These are phyloP conservation scores for Gonioctena quinquepunctata DNA, from an alignment of 1,140 invertebrate species.

Conservation along the genomic window DNA sequence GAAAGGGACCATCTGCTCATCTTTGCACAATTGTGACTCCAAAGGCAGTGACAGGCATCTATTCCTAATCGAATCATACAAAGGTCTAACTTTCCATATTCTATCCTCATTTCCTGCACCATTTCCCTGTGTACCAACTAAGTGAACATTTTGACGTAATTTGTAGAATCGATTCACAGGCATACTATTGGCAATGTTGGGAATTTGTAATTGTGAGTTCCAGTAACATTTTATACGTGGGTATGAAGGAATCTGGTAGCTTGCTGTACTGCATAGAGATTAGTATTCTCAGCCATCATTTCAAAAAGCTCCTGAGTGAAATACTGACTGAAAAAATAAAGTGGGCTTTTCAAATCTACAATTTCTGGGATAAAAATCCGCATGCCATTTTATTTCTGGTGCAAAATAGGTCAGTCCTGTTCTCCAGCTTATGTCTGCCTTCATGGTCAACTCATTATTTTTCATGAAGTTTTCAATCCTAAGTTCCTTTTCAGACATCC, in stretches of 20 bases:
- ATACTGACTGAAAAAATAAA: constrained; percentile 13
- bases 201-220: constrained; percentile 16
- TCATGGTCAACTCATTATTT: not conserved
- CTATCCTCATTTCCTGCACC: constrained; percentile 35
- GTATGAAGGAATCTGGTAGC: not conserved
- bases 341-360: constrained; percentile 8
- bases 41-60: constrained; percentile 26
- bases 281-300: constrained; percentile 5
- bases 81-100: constrained; percentile 44
- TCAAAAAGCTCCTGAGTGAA: not conserved
- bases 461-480: not conserved
- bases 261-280: not conserved
- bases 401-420: not conserved
- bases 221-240: constrained; percentile 16
- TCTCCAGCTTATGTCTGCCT: not conserved
- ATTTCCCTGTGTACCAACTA: constrained; percentile 34
- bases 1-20: constrained; percentile 46
- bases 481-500: not conserved
- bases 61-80: constrained; percentile 33
- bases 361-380: not conserved
- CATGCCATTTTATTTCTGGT: constrained; percentile 6
- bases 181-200: constrained; percentile 12
- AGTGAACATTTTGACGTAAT: constrained; percentile 40
- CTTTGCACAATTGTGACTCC: constrained; percentile 39
- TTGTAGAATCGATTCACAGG: constrained; percentile 32